These are phyloP conservation scores for Lagopus muta DNA, from an alignment of 2,113 vertebrate species.

Conservation along the genomic window DNA sequence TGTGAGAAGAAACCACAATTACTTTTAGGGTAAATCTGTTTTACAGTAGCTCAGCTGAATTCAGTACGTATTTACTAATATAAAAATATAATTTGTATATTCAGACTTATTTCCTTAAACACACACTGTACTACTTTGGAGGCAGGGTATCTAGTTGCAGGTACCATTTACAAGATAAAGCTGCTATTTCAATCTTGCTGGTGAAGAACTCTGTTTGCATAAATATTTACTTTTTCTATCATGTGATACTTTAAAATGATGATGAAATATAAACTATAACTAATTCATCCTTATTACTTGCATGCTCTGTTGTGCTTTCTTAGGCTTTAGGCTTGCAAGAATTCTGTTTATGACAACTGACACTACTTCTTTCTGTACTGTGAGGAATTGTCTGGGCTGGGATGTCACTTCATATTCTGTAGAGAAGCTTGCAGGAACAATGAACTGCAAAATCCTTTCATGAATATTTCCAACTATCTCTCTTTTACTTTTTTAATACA, in stretches of 20 bases:
- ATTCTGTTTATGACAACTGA: neutral
- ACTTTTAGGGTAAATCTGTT: neutral
- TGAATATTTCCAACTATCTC: neutral
- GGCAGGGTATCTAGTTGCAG: neutral
- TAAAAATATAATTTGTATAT: neutral
- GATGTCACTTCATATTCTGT: neutral
- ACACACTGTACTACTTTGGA: neutral
- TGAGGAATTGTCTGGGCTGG: neutral
- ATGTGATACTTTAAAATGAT: neutral
- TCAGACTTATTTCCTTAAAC: neutral
- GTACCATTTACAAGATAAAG: neutral
- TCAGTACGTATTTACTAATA: neutral
- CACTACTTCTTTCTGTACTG: neutral
- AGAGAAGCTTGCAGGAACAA: neutral
- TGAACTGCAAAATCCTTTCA: neutral
- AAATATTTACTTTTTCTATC: neutral
- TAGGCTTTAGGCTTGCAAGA: neutral
- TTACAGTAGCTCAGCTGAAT: neutral
- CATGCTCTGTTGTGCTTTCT: neutral
- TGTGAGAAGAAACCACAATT: neutral
- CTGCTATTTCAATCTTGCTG: neutral
- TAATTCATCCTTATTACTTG: neutral
- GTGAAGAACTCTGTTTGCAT: neutral
- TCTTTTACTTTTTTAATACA: conserved; percentile 47
- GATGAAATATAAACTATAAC: neutral